Conservation (phyloP, 1,140 invertebrate genomes). For the Caenorhabditis latens region DNA sequence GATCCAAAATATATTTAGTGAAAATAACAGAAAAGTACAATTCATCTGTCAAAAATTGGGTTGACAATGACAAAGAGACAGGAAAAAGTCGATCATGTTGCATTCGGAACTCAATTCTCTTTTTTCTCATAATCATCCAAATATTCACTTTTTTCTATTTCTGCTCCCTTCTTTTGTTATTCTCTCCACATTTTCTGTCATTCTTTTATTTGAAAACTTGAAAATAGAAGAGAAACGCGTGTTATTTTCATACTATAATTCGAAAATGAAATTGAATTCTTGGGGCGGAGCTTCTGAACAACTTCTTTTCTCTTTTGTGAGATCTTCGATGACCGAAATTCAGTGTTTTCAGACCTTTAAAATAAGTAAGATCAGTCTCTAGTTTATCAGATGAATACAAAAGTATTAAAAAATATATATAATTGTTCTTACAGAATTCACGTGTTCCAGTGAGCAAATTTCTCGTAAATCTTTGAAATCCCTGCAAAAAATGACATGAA, state of each 20-base stretch:
- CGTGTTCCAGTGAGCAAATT: too few species aligned
- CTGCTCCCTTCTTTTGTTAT: not conserved
- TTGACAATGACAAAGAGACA: conserved; percentile 13
- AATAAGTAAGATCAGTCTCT: too few species aligned
- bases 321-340: too few species aligned
- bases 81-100: conserved; percentile 16
- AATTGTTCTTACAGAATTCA: too few species aligned
- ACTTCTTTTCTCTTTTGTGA: too few species aligned
- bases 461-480: too few species aligned
- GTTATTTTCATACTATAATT: not conserved
- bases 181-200: not conserved
- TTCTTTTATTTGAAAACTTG: not conserved
- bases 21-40: not conserved
- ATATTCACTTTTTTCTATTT: not conserved
- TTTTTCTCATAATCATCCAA: not conserved
- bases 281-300: not conserved
- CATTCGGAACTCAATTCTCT: not conserved
- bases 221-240: conserved; percentile 6
- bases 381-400: too few species aligned
- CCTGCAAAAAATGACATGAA: too few species aligned
- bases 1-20: too few species aligned
- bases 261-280: conserved; percentile 2
- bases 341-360: too few species aligned
- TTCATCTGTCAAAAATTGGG: not conserved
- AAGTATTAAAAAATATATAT: too few species aligned